Conservation (phyloP, 2,113 vertebrate genomes). For the Sisor rabdophorus region DNA sequence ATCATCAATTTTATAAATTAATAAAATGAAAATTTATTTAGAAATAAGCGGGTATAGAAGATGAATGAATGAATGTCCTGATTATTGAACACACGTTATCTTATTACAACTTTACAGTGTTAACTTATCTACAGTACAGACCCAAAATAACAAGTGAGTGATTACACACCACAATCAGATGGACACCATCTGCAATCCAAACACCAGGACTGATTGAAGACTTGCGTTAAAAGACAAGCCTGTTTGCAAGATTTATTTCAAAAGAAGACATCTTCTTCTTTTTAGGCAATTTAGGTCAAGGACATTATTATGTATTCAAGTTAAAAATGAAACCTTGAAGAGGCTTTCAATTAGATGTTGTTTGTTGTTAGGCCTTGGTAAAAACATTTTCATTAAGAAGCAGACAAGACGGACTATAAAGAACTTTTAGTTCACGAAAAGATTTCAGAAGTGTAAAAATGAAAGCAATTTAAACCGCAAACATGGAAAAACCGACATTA, state of each 20-base stretch:
- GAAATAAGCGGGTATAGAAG: too few species aligned
- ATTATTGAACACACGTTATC: too few species aligned
- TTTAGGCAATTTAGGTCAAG: not conserved
- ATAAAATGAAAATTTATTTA: too few species aligned
- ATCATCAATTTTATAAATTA: too few species aligned
- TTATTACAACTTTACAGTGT: not conserved
- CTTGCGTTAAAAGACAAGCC: constrained; percentile 28
- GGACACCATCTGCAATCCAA: constrained; percentile 31
- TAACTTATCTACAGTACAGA: not conserved
- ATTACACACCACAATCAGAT: constrained; percentile 12
- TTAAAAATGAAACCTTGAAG: not conserved
- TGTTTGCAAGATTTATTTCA: not conserved
- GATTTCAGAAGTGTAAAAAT: not conserved
- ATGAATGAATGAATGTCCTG: too few species aligned
- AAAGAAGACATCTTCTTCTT: not conserved
- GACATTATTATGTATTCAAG: not conserved
- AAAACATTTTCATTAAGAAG: not conserved
- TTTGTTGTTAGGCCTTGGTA: not conserved
- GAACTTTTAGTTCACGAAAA: not conserved
- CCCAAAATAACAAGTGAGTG: not conserved
- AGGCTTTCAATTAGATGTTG: not conserved
- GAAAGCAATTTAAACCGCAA: not conserved
- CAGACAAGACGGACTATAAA: not conserved
- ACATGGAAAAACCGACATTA: not conserved
- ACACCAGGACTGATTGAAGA: constrained; percentile 41